phyloP scores from a whole-genome alignment of 2,113 vertebrate species.

The Calcarius ornatus region DNA sequence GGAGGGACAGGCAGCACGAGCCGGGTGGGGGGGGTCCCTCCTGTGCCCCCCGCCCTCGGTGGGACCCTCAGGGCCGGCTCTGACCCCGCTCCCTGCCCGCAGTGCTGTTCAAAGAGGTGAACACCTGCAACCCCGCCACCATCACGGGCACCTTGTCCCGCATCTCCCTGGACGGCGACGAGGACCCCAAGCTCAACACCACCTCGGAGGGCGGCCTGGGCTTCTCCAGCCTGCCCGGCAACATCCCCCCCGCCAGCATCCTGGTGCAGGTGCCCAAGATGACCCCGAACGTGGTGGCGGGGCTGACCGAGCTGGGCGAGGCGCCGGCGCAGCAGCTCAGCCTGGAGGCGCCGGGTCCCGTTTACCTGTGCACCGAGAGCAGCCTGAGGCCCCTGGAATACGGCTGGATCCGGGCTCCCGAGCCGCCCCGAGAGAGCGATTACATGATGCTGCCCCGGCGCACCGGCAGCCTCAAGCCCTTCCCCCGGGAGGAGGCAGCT shows the following conservation, averaged over 20 bases:
- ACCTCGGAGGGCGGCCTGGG: constrained; percentile 86
- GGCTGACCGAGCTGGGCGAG: constrained; percentile 86
- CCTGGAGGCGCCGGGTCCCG: constrained; percentile 81
- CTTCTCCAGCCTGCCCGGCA: constrained; percentile 91
- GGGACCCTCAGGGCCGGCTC: neutral
- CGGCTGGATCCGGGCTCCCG: constrained; percentile 82
- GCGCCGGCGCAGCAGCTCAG: constrained; percentile 80
- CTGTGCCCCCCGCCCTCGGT: neutral
- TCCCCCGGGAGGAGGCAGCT: constrained; percentile 80
- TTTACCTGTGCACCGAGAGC: constrained; percentile 94
- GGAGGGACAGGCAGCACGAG: neutral
- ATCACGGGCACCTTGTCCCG: constrained; percentile 96
- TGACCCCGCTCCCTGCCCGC: neutral
- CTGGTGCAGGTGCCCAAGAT: constrained; percentile 89
- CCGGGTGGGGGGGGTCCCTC: accelerated
- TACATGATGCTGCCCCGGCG: constrained; percentile 96
- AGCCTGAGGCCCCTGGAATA: constrained; percentile 80
- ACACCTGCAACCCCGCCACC: constrained; percentile 94
- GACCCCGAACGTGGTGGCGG: constrained; percentile 67
- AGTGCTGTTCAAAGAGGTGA: constrained; percentile 98
- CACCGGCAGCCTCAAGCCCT: constrained; percentile 90
- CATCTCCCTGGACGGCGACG: constrained; percentile 94
- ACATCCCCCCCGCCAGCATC: constrained; percentile 87
- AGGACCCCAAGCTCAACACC: constrained; percentile 90
- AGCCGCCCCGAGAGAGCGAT: constrained; percentile 85